phyloP scores from a whole-genome alignment of 2,113 vertebrate species.

The Scolopax mira region DNA sequence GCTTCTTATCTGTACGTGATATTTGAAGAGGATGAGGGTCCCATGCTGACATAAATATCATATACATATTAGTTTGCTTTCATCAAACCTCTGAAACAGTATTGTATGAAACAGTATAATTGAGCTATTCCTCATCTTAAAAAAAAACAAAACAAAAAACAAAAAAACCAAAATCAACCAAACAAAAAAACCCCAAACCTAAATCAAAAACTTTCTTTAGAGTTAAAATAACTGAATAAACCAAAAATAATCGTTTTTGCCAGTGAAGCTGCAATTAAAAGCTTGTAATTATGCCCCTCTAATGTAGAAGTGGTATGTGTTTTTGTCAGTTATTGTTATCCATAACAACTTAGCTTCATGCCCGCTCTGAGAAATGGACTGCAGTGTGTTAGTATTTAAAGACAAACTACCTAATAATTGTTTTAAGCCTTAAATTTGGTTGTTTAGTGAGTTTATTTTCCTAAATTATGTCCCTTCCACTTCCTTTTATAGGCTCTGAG shows the following conservation, averaged over 20 bases:
- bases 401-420: not conserved
- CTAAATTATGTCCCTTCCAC: not conserved
- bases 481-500: not conserved
- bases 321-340: not conserved
- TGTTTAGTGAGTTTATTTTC: not conserved
- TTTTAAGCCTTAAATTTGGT: not conserved
- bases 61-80: not conserved
- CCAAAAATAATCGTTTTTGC: not conserved
- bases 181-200: not conserved
- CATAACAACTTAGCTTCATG: not conserved
- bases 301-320: not conserved
- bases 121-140: not conserved
- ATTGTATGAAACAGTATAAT: too few species aligned
- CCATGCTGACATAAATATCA: not conserved
- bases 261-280: not conserved
- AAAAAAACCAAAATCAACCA: too few species aligned
- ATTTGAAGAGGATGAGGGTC: not conserved
- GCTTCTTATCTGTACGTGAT: not conserved
- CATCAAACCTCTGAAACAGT: not conserved
- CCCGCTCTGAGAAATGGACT: not conserved
- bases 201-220: not conserved
- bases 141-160: not conserved
- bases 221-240: not conserved
- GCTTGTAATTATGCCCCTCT: not conserved
- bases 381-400: constrained; percentile 1